Evolutionary conservation across 2,888 invertebrate species (phyloP), one percentile per base, ranked within the genome.

Genomic region (Helicoverpa assulta): DNA sequence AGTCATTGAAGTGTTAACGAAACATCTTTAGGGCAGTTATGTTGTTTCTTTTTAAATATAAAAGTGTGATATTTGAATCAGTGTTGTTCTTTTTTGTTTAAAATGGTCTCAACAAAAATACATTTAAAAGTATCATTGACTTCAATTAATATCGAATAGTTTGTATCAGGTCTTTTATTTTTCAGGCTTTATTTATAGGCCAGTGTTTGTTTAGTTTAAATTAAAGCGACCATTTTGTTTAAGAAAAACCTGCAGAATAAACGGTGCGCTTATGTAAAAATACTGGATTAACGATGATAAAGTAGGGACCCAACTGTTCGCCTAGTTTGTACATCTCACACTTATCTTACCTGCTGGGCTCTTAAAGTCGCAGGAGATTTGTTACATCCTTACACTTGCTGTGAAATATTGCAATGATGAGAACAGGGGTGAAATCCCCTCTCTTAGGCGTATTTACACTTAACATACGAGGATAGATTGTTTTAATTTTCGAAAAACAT

Each of bases 351-450:
- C 74, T 70, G 57, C 81, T 70, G 66, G 79, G 76, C 67, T 73
- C 70, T 81, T 79, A 73, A 79, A 82, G 74, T 79, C 75, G 62
- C 52, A 19, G 51, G 69, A 75, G 81, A 83, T 82, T 82, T 82
- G 80, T 81, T 70, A 73, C 70, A 57, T 43, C 74, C 77, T 55
- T 60, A 69, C 56, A 70, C 56, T 70, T 33, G 26, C 55, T 29
- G 71, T 82, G 74, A 82, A 81, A 81, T 82, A 83, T 83, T 79
- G 62, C 69, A 56, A 70, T 69, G 65, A 58, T 70, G 71, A 65
- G 73, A 71, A 70, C 56, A 70, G 69, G 67, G 74, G 73, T 69
- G 54, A 80, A 79, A 77, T 67, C 79, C 71, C 29, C 56, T 7
- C 78, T 66, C 73, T 52, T 50, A 64, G 55, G 19, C 16, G 43